phyloP scores from a whole-genome alignment of 2,797 vertebrate species.

The Sternotherus odoratus region DNA sequence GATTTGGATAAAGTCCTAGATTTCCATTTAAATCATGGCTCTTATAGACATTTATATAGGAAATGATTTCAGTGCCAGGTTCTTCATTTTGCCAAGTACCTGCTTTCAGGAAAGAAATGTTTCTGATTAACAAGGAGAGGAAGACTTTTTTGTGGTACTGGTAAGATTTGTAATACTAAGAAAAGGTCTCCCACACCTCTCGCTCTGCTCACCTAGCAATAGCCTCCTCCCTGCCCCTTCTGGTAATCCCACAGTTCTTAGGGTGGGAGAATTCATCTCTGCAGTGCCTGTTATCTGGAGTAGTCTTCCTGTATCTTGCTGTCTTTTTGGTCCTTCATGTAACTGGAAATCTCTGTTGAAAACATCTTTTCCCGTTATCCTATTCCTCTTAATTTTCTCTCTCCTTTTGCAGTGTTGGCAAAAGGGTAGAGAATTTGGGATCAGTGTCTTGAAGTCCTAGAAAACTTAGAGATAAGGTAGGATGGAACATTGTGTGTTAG shows the following conservation, averaged over 20 bases:
- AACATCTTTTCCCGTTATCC: not conserved
- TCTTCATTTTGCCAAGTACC: not conserved
- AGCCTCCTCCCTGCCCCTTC: fast-evolving
- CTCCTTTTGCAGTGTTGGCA: not conserved
- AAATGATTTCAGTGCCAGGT: not conserved
- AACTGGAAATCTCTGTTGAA: not conserved
- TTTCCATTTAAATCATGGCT: not conserved
- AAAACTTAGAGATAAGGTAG: fast-evolving
- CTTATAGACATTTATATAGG: not conserved
- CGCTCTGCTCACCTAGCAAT: not conserved
- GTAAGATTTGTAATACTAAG: not conserved
- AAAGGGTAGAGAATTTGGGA: not conserved
- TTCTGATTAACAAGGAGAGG: not conserved
- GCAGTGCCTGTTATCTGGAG: not conserved
- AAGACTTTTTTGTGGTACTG: not conserved
- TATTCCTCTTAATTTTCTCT: not conserved
- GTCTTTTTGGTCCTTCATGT: fast-evolving
- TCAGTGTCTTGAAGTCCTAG: not conserved
- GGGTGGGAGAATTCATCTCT: not conserved
- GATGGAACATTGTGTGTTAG: not conserved
- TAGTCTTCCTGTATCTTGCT: not conserved
- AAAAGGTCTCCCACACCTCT: fast-evolving
- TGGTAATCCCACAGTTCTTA: not conserved
- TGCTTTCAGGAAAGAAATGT: not conserved
- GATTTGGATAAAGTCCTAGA: not conserved